Base-by-base conservation (phyloP, 2,888 invertebrate species). In the Smittia sp. region DNA sequence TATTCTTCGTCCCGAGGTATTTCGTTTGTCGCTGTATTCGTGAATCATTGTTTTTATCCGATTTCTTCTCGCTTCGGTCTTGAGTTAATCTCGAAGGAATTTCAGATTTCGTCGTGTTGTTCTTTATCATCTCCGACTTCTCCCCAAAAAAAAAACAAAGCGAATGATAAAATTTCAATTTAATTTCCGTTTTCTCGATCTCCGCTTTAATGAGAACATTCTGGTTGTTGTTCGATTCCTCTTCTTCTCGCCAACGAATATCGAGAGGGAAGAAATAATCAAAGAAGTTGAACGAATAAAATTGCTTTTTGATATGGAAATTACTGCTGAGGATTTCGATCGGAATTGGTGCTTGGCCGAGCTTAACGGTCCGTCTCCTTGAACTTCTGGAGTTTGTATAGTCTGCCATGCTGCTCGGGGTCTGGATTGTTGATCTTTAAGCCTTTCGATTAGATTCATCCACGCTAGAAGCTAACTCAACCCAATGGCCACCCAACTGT, bases 261-360 rank as follows among this genome's bases (percentile, higher is more conserved):
- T n/a, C 46, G 39, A 46, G 15, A 46, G 46, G n/a, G n/a, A n/a
- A 46, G n/a, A 15, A 11, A 46, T 2, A 46, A 6, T 46, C 46
- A 11, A 15, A 6, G 67, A 15, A 32, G n/a, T 67, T 67, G 32
- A 32, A 67, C n/a, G 67, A 67, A 46, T 46, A 46, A 67, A 67
- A 67, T 67, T 67, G 67, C 39, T 67, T 67, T 67, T 67, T 67
- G 67, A 67, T 67, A 67, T 67, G 67, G 67, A 67, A 67, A 67
- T 65, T 65, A 32, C 27, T 32, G 25, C 15, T 39, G 39, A 39
- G 39, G 13, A 39, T 39, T 39, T n/a, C n/a, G n/a, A 39, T 39
- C 39, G 13, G 39, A 39, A 39, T 9, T 39, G 39, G 39, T 39
- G 39, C 39, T 39, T 39, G n/a, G n/a, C n/a, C n/a, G n/a, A n/a